Conservation (phyloP, 1,140 invertebrate genomes). For the Plodia interpunctella region DNA sequence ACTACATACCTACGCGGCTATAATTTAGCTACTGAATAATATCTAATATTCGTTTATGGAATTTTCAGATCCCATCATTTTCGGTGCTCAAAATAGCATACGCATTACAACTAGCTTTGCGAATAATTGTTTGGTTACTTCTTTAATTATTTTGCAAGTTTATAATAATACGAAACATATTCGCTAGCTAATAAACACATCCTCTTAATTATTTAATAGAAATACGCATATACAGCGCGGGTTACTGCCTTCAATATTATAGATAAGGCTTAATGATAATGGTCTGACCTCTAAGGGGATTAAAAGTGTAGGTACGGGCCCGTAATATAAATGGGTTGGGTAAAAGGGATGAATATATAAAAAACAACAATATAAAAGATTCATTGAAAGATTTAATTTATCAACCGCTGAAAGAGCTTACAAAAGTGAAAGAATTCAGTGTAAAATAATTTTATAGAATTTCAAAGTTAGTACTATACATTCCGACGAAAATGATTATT, state of each 20-base stretch:
- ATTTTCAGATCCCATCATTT: too few species aligned
- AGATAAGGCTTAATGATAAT: conserved; percentile 27
- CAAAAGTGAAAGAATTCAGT: conserved; percentile 12
- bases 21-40: too few species aligned
- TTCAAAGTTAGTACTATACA: too few species aligned
- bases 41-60: too few species aligned
- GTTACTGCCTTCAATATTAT: conserved; percentile 20
- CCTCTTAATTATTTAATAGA: conserved; percentile 19
- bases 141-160: too few species aligned
- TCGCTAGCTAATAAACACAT: background rate
- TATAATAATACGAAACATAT: background rate
- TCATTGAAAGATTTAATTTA: conserved; percentile 5
- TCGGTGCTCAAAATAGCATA: too few species aligned
- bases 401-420: conserved; percentile 9
- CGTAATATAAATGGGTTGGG: conserved; percentile 18
- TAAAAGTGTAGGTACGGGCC: conserved; percentile 23
- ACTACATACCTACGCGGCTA: too few species aligned
- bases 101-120: too few species aligned
- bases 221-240: conserved; percentile 5
- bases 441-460: background rate
- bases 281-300: conserved; percentile 23
- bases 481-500: too few species aligned
- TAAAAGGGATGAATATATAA: conserved; percentile 18
- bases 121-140: too few species aligned
- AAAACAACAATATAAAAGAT: conserved; percentile 23